These are phyloP conservation scores for Cosmorhoe ocellata DNA, from an alignment of 2,888 invertebrate species.

Conservation along the genomic window DNA sequence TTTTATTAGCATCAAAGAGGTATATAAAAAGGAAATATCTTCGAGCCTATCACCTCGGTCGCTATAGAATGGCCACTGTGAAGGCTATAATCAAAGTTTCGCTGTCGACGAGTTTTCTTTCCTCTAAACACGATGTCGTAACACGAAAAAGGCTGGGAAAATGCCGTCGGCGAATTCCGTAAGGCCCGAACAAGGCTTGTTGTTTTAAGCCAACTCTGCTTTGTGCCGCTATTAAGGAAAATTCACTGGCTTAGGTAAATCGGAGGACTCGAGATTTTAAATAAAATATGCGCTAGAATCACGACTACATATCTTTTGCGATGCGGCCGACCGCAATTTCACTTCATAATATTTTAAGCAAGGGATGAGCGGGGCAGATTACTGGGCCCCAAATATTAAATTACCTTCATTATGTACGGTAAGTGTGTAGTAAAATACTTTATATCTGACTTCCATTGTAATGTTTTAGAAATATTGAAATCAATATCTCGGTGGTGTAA, in stretches of 20 bases:
- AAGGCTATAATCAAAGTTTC: slow-evolving; percentile 81
- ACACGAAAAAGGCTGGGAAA: slow-evolving; percentile 79
- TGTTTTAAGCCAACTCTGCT: slow-evolving; percentile 67
- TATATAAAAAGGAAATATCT: slow-evolving; percentile 77
- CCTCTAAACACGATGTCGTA: slow-evolving; percentile 79
- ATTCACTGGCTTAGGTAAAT: slow-evolving; percentile 61
- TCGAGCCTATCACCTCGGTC: slow-evolving; percentile 75
- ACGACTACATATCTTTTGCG: slow-evolving; percentile 32
- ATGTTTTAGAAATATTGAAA: background rate
- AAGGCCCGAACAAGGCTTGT: slow-evolving; percentile 55
- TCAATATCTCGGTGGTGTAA: too few relatives aligned
- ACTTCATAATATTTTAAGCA: slow-evolving; percentile 34
- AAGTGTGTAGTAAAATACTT: slow-evolving; percentile 20
- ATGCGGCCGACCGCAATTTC: slow-evolving; percentile 35
- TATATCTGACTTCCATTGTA: slow-evolving; percentile 8
- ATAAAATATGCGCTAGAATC: slow-evolving; percentile 31
- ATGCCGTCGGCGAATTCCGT: slow-evolving; percentile 71
- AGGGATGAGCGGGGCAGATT: slow-evolving; percentile 25
- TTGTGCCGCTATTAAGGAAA: slow-evolving; percentile 65
- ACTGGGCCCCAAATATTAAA: slow-evolving; percentile 30
- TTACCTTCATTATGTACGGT: slow-evolving; percentile 29
- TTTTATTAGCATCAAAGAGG: slow-evolving; percentile 79
- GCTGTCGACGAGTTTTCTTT: slow-evolving; percentile 77
- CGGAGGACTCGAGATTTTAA: slow-evolving; percentile 43
- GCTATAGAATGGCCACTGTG: slow-evolving; percentile 73